These are phyloP conservation scores for Pomacea canaliculata DNA, from an alignment of 2,888 invertebrate species.

Conservation along the genomic window DNA sequence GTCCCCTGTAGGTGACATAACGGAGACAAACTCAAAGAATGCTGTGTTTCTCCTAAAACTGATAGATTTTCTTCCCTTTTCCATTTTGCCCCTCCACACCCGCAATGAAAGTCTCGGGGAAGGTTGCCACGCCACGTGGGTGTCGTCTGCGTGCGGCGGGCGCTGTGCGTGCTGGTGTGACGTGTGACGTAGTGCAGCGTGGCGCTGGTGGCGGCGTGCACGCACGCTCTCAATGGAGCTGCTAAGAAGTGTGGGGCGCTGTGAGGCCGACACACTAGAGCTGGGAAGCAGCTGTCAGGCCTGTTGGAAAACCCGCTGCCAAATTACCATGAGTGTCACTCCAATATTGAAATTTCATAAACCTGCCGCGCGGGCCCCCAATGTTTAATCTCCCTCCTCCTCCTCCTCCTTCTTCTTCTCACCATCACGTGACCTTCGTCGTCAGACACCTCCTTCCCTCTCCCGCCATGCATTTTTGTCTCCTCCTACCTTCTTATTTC, in stretches of 20 bases:
- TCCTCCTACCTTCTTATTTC: constrained; percentile 1
- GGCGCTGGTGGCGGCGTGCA: not conserved
- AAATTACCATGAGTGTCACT: too few species aligned
- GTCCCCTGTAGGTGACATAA: too few species aligned
- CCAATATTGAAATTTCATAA: too few species aligned
- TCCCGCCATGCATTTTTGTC: constrained; percentile 5
- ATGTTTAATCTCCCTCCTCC: too few species aligned
- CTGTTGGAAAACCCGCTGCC: too few species aligned
- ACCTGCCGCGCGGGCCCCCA: too few species aligned
- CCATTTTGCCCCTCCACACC: too few species aligned
- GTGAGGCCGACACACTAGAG: not conserved
- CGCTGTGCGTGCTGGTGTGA: not conserved
- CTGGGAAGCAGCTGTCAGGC: not conserved
- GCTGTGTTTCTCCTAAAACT: too few species aligned
- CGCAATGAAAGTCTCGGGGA: not conserved
- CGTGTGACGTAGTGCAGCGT: not conserved
- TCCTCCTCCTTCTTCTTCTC: too few species aligned
- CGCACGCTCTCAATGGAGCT: not conserved
- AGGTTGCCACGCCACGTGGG: not conserved
- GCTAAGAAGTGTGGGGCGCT: not conserved
- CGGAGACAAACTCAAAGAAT: too few species aligned
- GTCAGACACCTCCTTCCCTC: not conserved
- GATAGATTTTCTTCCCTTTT: too few species aligned
- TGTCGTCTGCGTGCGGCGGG: not conserved
- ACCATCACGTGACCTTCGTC: too few species aligned